These are phyloP conservation scores for Mormyrus hasselquistii DNA, from an alignment of 2,797 vertebrate genomes.

Conservation along the genomic window DNA sequence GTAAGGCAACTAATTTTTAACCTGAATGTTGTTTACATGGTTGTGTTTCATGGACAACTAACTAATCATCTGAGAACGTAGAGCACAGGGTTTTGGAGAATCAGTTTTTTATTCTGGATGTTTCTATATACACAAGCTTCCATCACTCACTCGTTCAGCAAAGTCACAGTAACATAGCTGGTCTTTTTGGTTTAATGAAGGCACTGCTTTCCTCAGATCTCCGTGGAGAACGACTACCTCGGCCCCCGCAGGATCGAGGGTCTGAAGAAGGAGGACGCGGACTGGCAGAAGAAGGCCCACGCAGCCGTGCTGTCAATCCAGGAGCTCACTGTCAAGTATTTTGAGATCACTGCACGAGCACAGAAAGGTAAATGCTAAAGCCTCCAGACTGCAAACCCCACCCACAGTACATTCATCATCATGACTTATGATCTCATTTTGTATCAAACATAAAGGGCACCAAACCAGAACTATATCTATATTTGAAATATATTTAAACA, in stretches of 20 bases:
- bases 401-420: neutral
- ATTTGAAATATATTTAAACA: neutral
- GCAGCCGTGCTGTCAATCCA: conserved; percentile 89
- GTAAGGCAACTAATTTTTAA: neutral
- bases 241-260: conserved; percentile 89
- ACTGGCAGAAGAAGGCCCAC: conserved; percentile 92
- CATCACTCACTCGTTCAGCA: neutral
- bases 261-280: conserved; percentile 83
- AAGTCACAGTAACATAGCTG: neutral
- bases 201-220: conserved; percentile 66
- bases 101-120: neutral
- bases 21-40: neutral
- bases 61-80: neutral
- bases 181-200: neutral
- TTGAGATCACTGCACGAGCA: conserved; percentile 88
- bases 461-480: neutral
- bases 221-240: conserved; percentile 88
- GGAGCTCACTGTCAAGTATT: conserved; percentile 94
- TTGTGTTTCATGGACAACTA: neutral
- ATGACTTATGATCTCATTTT: neutral
- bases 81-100: neutral
- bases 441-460: neutral
- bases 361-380: conserved; percentile 76
- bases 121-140: neutral
- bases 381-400: neutral